Conservation (phyloP, 2,888 invertebrate genomes). For the Euzetes globulus region DNA sequence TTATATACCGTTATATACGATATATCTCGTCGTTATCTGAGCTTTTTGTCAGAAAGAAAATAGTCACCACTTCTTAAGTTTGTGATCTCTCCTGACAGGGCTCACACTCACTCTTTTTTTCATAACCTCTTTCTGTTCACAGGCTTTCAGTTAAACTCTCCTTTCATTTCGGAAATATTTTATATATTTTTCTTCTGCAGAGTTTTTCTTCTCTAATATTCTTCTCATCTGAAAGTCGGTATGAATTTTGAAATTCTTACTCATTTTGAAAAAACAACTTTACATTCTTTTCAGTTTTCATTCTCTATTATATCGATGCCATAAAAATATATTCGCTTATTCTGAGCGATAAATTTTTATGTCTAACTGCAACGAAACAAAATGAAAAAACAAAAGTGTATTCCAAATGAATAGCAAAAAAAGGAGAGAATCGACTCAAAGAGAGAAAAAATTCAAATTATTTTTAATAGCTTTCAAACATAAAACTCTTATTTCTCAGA, state of each 20-base stretch:
- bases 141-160: neutral
- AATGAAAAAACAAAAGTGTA: neutral
- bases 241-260: too few species aligned
- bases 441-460: slow-evolving; percentile 7
- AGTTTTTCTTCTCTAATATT: too few species aligned
- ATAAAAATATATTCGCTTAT: slow-evolving; percentile 7
- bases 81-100: too few species aligned
- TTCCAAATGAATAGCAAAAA: neutral
- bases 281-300: neutral
- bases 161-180: neutral
- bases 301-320: slow-evolving; percentile 8
- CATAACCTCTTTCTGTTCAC: neutral
- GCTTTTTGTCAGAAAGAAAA: neutral
- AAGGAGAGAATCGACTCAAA: neutral
- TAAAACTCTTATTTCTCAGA: neutral
- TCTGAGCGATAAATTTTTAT: neutral
- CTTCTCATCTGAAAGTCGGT: too few species aligned
- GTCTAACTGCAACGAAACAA: neutral
- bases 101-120: too few species aligned
- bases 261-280: too few species aligned
- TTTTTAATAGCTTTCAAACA: neutral
- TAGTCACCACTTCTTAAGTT: neutral
- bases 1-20: neutral
- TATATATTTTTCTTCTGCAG: neutral
- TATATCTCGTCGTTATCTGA: slow-evolving; percentile 10